These are phyloP conservation scores for Cyanoderma ruficeps DNA, from an alignment of 2,113 vertebrate species.

Conservation along the genomic window DNA sequence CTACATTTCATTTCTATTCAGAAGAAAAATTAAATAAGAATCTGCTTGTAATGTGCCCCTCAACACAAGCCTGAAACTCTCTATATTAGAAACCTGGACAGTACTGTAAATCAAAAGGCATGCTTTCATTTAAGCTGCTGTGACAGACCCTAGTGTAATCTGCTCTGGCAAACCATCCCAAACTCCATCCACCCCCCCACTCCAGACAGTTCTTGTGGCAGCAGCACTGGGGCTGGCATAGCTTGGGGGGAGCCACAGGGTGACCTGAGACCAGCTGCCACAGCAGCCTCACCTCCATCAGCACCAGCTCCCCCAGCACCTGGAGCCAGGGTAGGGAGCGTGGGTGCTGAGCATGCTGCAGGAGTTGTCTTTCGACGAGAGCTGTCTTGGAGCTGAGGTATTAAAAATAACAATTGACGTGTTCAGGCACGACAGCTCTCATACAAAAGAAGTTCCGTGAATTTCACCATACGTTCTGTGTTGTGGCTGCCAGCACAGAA, in stretches of 20 bases:
- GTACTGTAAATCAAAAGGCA: background rate
- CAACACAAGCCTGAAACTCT: background rate
- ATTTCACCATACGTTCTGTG: background rate
- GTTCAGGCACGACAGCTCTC: background rate
- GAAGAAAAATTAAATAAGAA: background rate
- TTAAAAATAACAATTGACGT: constrained; percentile 15
- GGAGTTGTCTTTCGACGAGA: background rate
- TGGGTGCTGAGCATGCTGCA: background rate
- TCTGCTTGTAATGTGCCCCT: background rate
- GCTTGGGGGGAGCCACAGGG: background rate
- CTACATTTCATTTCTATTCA: background rate
- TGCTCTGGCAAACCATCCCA: background rate
- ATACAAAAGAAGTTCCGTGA: background rate
- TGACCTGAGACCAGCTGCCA: accelerated
- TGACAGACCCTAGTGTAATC: background rate
- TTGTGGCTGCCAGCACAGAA: constrained; percentile 3
- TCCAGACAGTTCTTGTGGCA: background rate
- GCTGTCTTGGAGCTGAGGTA: background rate
- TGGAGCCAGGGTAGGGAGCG: background rate
- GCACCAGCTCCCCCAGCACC: background rate
- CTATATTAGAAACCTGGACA: background rate
- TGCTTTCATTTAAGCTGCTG: accelerated
- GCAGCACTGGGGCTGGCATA: accelerated
- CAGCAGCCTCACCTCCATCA: background rate
- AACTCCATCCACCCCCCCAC: accelerated